Conservation (phyloP, 2,797 vertebrate genomes). For the Loriculus beryllinus region DNA sequence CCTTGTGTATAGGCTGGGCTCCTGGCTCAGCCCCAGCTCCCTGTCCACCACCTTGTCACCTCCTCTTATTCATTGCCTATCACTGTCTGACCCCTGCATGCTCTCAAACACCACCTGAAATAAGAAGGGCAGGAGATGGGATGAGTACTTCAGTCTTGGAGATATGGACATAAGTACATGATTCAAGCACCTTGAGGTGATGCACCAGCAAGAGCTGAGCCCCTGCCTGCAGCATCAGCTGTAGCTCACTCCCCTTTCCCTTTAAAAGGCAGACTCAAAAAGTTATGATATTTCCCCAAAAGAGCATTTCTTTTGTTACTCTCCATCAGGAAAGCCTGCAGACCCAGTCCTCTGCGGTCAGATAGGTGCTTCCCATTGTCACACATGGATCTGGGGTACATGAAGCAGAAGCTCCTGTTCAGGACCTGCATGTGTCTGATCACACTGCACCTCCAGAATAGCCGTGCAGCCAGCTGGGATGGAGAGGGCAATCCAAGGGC, state of each 20-base stretch:
- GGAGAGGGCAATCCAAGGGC: not conserved
- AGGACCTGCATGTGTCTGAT: not conserved
- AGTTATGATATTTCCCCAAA: not conserved
- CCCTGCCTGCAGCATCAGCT: not conserved
- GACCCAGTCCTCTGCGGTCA: not conserved
- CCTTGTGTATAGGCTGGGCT: fast-evolving
- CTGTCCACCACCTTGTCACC: not conserved
- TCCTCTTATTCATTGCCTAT: not conserved
- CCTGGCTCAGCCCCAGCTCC: not conserved
- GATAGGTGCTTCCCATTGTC: fast-evolving
- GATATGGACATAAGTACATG: not conserved
- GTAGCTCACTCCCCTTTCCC: not conserved
- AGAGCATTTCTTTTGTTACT: not conserved
- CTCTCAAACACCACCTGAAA: not conserved
- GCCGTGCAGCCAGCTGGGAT: fast-evolving
- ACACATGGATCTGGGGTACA: not conserved
- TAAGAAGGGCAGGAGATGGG: not conserved
- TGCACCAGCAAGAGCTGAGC: not conserved
- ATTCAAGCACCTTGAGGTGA: not conserved
- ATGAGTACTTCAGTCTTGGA: not conserved
- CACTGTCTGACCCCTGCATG: not conserved
- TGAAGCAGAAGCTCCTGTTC: not conserved
- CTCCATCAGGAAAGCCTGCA: not conserved
- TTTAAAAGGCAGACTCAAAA: not conserved
- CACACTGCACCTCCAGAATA: not conserved